A percentile compares a stretch with the other conserved stretches of the same genome.
Conservation (phyloP, 1,140 invertebrate genomes). For the Zophobas atratus region DNA sequence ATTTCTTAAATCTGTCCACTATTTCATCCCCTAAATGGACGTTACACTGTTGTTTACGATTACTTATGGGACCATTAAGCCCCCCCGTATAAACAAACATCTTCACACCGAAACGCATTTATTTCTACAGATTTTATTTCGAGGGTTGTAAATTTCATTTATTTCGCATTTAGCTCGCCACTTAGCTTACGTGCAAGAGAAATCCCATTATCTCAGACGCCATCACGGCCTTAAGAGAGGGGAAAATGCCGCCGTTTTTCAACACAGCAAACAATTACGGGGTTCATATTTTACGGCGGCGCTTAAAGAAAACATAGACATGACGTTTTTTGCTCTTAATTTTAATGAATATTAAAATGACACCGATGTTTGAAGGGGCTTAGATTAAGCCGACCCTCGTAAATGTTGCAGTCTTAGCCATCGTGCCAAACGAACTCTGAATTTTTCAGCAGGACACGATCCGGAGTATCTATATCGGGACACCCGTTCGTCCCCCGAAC, state of each 20-base stretch:
- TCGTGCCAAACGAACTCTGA: slow-evolving; percentile 12
- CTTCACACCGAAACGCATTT: slow-evolving; percentile 40
- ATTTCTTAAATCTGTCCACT: slow-evolving; percentile 43
- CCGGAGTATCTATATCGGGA: too few species aligned
- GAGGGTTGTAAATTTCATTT: slow-evolving; percentile 33
- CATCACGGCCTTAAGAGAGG: background rate
- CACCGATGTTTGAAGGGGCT: background rate
- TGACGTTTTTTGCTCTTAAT: background rate
- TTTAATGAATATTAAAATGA: slow-evolving; percentile 33
- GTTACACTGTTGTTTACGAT: slow-evolving; percentile 36
- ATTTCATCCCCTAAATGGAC: slow-evolving; percentile 42
- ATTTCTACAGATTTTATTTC: slow-evolving; percentile 33
- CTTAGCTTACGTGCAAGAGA: slow-evolving; percentile 36
- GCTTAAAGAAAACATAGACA: background rate
- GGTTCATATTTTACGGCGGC: slow-evolving; percentile 14
- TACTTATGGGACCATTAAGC: slow-evolving; percentile 42
- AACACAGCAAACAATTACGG: slow-evolving; percentile 23
- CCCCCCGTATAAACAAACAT: slow-evolving; percentile 36
- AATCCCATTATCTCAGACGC: slow-evolving; percentile 31
- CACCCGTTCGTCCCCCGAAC: too few species aligned
- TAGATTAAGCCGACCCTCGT: background rate
- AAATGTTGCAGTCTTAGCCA: background rate
- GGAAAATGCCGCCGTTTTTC: slow-evolving; percentile 9
- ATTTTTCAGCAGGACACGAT: slow-evolving; percentile 3
- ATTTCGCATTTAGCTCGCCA: slow-evolving; percentile 36